Evolutionary conservation across 2,888 invertebrate genomes (phyloP).

Genomic region (Drosophila prolongata): DNA sequence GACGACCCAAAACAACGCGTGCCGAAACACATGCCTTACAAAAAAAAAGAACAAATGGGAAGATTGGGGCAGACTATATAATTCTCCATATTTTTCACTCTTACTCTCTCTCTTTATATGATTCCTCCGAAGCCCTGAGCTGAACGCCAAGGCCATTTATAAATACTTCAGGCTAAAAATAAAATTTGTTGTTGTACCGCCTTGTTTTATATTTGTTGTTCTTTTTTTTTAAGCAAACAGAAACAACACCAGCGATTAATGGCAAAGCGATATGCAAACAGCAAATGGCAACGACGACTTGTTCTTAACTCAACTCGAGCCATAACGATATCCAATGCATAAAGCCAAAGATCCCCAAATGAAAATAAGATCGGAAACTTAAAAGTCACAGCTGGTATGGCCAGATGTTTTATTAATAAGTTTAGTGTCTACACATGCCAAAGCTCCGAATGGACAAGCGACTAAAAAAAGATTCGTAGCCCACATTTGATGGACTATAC

Average conservation of each 20-base stretch:
- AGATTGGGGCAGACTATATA: slow-evolving; percentile 5
- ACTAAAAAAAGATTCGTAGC: slow-evolving; percentile 41
- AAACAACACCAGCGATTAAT: slow-evolving; percentile 54
- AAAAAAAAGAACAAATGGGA: slow-evolving; percentile 5
- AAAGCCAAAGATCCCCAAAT: slow-evolving; percentile 7
- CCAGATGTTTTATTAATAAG: slow-evolving; percentile 53
- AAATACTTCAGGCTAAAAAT: slow-evolving; percentile 80
- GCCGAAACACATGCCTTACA: background rate
- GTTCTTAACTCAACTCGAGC: slow-evolving; percentile 38
- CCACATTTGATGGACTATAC: slow-evolving; percentile 21
- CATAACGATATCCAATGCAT: slow-evolving; percentile 3
- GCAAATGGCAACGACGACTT: slow-evolving; percentile 40
- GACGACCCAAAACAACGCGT: background rate
- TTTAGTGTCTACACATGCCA: slow-evolving; percentile 40
- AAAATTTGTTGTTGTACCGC: slow-evolving; percentile 45
- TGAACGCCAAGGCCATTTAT: slow-evolving; percentile 79
- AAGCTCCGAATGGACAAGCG: slow-evolving; percentile 5
- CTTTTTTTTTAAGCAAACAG: slow-evolving; percentile 22
- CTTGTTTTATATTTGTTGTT: slow-evolving; percentile 13
- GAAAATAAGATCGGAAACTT: slow-evolving; percentile 21
- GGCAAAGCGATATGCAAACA: slow-evolving; percentile 60
- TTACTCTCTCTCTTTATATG: background rate
- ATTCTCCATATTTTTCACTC: slow-evolving; percentile 3
- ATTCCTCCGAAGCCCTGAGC: slow-evolving; percentile 12
- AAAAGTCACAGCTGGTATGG: slow-evolving; percentile 25